Conservation (phyloP, 2,113 vertebrate species). For the Tragelaphus imberbis region DNA sequence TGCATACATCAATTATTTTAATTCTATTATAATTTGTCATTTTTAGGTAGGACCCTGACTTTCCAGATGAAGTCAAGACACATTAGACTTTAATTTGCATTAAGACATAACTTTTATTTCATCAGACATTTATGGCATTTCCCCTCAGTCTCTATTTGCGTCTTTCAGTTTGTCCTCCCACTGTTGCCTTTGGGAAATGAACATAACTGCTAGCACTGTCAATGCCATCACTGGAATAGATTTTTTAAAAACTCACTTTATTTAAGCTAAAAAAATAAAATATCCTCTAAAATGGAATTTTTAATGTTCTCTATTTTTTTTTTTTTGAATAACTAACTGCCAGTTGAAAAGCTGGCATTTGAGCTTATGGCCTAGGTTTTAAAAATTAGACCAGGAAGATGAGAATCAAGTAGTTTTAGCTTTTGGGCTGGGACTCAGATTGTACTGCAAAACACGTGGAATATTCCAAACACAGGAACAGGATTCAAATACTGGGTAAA, state of each 20-base stretch:
- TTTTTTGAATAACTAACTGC: background rate
- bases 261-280: background rate
- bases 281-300: background rate
- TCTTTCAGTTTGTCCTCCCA: background rate
- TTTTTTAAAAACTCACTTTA: fast-evolving
- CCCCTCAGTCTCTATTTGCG: background rate
- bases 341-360: background rate
- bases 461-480: background rate
- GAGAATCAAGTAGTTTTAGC: background rate
- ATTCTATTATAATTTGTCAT: background rate
- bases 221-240: background rate
- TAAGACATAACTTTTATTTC: background rate
- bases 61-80: background rate
- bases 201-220: background rate
- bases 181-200: background rate
- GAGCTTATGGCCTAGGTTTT: background rate
- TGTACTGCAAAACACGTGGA: background rate
- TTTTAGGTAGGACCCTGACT: background rate
- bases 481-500: background rate
- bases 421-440: background rate
- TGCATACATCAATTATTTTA: background rate
- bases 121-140: background rate
- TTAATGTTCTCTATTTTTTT: background rate
- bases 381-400: slow-evolving; percentile 28
- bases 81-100: background rate